phyloP scores from a whole-genome alignment of 2,888 invertebrate genomes.

The Plagodis dolabraria region DNA sequence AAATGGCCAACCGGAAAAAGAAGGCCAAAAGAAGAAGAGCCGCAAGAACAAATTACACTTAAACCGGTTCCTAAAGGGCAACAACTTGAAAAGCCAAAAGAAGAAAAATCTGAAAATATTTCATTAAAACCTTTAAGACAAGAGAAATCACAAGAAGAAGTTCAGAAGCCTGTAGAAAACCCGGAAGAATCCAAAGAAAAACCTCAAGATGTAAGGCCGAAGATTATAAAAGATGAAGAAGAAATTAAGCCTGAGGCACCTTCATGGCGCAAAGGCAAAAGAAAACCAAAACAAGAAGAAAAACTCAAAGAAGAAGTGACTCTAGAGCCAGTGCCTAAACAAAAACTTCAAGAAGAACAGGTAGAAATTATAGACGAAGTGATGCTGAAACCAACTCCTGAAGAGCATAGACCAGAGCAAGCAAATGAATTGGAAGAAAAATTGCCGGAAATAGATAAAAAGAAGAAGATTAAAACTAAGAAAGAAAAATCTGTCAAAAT shows the following conservation, averaged over 20 bases:
- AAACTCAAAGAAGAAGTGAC: conserved; percentile 59
- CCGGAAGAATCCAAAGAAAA: conserved; percentile 64
- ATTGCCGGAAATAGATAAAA: conserved; percentile 42
- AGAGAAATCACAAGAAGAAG: not conserved
- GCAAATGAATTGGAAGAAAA: not conserved
- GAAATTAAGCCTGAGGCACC: conserved; percentile 51
- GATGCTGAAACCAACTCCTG: not conserved
- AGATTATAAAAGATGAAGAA: conserved; percentile 53
- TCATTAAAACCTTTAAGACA: not conserved
- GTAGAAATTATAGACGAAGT: not conserved
- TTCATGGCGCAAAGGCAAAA: conserved; percentile 53
- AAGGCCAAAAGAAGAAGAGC: conserved; percentile 59
- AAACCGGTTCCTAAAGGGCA: conserved; percentile 61
- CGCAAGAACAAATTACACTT: conserved; percentile 61
- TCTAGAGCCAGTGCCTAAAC: conserved; percentile 68
- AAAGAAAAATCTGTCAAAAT: conserved; percentile 41
- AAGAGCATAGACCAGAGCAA: not conserved
- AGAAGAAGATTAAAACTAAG: conserved; percentile 45
- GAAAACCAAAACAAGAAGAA: conserved; percentile 58
- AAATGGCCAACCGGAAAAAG: conserved; percentile 54
- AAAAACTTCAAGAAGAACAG: conserved; percentile 16
- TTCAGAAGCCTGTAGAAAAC: not conserved
- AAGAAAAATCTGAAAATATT: too few species aligned
- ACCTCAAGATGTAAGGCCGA: conserved; percentile 65
- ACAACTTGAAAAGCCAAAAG: too few species aligned